Conservation (phyloP, 2,797 vertebrate species). For the Xiphorhynchus erythropygius region DNA sequence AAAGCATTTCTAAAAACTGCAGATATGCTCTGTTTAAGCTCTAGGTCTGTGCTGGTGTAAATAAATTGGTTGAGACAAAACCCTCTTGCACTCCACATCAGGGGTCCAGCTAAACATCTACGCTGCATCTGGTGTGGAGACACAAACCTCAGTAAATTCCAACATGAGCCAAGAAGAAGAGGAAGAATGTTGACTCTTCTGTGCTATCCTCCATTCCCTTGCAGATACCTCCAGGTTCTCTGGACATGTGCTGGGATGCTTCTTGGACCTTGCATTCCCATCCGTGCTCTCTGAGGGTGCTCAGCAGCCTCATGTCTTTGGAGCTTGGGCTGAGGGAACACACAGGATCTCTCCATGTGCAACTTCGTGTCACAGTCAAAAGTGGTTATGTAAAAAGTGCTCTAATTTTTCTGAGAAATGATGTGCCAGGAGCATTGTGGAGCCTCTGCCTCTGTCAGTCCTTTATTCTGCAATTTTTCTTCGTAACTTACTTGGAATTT, state of each 20-base stretch:
- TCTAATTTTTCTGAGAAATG: not conserved
- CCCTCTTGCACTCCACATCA: not conserved
- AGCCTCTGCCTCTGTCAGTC: not conserved
- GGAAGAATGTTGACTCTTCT: not conserved
- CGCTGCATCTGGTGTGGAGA: not conserved
- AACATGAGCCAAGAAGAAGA: not conserved
- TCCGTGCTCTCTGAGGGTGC: fast-evolving
- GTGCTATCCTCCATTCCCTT: fast-evolving
- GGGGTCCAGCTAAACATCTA: not conserved
- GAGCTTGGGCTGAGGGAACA: not conserved
- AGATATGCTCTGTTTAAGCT: not conserved
- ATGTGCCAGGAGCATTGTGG: not conserved
- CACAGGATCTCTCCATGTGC: not conserved
- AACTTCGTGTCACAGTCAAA: not conserved
- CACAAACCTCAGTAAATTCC: not conserved
- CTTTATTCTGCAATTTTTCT: not conserved
- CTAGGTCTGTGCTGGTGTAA: not conserved
- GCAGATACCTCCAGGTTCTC: not conserved
- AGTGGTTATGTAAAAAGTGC: not conserved
- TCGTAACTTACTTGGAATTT: not conserved
- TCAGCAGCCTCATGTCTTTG: not conserved
- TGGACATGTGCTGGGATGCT: fast-evolving
- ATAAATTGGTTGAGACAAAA: not conserved
- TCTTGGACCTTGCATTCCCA: not conserved
- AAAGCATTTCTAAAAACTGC: not conserved